These are phyloP conservation scores for Rhaphigaster nebulosa DNA, from an alignment of 2,888 invertebrate species.

Conservation along the genomic window DNA sequence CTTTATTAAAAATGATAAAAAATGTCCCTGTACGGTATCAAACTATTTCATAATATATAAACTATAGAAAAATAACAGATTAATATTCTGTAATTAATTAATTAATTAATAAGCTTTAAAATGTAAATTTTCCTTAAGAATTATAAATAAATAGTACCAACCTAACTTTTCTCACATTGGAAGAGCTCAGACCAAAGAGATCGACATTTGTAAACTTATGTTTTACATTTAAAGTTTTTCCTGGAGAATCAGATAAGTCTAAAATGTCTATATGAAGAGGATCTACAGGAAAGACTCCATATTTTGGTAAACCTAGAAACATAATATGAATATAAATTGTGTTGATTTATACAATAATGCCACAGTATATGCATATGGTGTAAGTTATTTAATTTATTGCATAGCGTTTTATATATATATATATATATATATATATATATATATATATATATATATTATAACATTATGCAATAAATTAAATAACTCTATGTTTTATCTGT, in stretches of 20 bases:
- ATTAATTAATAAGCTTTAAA: background rate
- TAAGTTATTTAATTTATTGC: no score
- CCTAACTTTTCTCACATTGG: conserved; percentile 48
- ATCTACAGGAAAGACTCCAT: conserved; percentile 60
- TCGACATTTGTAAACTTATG: conserved; percentile 61
- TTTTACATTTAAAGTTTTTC: conserved; percentile 57
- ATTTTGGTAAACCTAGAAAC: conserved; percentile 58
- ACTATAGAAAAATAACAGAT: no score
- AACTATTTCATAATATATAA: background rate
- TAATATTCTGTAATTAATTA: background rate
- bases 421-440: no score
- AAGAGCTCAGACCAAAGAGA: conserved; percentile 54
- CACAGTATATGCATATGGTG: no score
- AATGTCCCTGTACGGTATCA: background rate
- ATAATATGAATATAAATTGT: background rate
- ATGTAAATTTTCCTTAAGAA: background rate
- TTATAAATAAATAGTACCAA: conserved; percentile 33
- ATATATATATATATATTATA: no score
- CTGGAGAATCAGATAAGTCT: conserved; percentile 59
- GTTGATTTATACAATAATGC: background rate
- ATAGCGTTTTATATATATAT: no score
- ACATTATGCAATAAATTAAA: no score
- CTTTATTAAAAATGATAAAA: background rate
- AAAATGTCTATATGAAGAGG: conserved; percentile 60
- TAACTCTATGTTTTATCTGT: no score